These are phyloP conservation scores for Psittacula cyanocephala DNA, from an alignment of 2,113 vertebrate genomes.

Conservation along the genomic window DNA sequence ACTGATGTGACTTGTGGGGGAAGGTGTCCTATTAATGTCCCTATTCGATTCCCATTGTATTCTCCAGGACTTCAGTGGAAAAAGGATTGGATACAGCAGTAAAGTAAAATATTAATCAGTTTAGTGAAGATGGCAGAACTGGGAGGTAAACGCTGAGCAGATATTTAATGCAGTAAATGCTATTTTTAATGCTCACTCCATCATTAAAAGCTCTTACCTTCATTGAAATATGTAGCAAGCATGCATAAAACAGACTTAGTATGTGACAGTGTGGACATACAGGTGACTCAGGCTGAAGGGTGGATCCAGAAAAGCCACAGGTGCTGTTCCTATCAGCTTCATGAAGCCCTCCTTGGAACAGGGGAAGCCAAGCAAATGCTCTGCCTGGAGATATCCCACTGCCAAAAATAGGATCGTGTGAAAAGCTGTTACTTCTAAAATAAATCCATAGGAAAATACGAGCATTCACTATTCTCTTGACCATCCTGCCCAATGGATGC, in stretches of 20 bases:
- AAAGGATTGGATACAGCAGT: neutral
- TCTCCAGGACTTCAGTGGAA: neutral
- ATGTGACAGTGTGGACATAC: neutral
- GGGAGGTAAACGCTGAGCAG: neutral
- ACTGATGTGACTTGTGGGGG: neutral
- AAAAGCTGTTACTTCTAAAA: neutral
- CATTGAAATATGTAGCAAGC: neutral
- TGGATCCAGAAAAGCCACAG: neutral
- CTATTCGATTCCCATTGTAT: neutral
- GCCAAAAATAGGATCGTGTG: neutral
- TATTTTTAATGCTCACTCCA: neutral
- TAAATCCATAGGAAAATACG: neutral
- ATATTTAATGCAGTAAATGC: neutral
- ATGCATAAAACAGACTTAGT: neutral
- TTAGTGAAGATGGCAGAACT: rapidly evolving
- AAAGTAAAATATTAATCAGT: neutral
- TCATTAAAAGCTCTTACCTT: neutral
- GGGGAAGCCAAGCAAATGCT: neutral
- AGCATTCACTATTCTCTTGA: neutral
- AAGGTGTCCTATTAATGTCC: neutral
- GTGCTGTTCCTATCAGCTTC: neutral
- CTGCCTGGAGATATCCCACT: neutral
- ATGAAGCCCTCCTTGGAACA: neutral
- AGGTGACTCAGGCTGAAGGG: neutral
- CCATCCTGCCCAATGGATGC: neutral